Evolutionary conservation across 2,888 invertebrate species (phyloP).

Genomic region (Epistrophe eligans): DNA sequence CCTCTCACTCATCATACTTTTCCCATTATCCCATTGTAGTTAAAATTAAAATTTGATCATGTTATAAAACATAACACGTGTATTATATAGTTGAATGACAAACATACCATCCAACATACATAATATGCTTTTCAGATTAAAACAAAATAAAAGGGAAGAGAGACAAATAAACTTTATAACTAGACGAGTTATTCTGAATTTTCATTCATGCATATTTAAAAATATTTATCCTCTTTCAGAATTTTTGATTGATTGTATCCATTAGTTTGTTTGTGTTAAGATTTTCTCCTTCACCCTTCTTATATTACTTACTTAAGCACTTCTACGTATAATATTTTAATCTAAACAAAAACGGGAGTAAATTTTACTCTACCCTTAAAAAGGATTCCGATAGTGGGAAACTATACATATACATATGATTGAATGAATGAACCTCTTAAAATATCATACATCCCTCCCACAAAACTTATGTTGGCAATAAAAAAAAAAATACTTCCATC

Average conservation of each 20-base stretch:
- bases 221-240: not conserved
- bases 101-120: too few species aligned
- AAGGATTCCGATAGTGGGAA: not conserved
- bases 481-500: conserved; percentile 31
- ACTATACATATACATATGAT: conserved; percentile 16
- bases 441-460: not conserved
- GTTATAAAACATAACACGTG: too few species aligned
- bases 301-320: not conserved
- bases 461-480: not conserved
- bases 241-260: conserved; percentile 10
- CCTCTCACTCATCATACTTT: not conserved
- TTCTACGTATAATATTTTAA: not conserved
- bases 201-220: conserved; percentile 1
- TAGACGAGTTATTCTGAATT: not conserved
- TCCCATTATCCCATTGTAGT: not conserved
- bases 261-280: not conserved
- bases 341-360: not conserved
- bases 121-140: not conserved
- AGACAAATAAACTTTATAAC: not conserved
- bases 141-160: not conserved
- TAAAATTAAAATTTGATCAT: not conserved
- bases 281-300: too few species aligned
- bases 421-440: conserved; percentile 41
- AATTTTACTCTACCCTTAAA: not conserved
- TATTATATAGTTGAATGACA: not conserved